A percentile compares a stretch with the other conserved stretches of the same genome.
Conservation (phyloP, 2,113 vertebrate genomes). For the Synodontis membranacea region DNA sequence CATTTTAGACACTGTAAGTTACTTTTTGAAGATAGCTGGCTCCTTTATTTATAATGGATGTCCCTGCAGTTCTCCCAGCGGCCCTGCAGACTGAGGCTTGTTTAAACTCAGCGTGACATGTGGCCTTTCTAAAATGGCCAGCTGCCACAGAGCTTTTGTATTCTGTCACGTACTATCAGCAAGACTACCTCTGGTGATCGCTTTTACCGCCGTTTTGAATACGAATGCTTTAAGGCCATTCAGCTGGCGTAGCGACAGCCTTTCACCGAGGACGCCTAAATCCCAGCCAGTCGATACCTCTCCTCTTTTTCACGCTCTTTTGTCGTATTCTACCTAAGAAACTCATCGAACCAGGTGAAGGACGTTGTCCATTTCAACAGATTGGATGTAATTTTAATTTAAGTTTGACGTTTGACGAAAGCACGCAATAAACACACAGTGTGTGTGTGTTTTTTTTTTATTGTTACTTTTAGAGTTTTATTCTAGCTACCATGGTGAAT, state of each 20-base stretch:
- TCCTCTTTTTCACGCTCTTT: background rate
- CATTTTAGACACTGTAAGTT: background rate
- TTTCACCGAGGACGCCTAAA: background rate
- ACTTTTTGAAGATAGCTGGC: background rate
- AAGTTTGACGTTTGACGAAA: background rate
- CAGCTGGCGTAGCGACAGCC: background rate
- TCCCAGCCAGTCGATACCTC: background rate
- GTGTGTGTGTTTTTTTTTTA: background rate
- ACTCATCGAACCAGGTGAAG: background rate
- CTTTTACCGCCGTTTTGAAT: background rate
- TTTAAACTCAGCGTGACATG: conserved; percentile 23
- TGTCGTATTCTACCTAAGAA: background rate
- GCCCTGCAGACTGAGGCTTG: conserved; percentile 20
- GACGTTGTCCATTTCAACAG: background rate
- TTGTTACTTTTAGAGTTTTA: background rate
- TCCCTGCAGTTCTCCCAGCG: background rate
- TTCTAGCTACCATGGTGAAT: background rate
- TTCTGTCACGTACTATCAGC: background rate
- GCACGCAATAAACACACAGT: background rate
- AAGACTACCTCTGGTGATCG: background rate
- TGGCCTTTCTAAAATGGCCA: conserved; percentile 16
- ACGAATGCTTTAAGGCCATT: background rate
- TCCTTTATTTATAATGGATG: conserved; percentile 24
- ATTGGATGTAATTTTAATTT: background rate
- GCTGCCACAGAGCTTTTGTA: conserved; percentile 20